Evolutionary conservation across 2,113 vertebrate genomes (phyloP).

Genomic region (Cebidichthys violaceus): DNA sequence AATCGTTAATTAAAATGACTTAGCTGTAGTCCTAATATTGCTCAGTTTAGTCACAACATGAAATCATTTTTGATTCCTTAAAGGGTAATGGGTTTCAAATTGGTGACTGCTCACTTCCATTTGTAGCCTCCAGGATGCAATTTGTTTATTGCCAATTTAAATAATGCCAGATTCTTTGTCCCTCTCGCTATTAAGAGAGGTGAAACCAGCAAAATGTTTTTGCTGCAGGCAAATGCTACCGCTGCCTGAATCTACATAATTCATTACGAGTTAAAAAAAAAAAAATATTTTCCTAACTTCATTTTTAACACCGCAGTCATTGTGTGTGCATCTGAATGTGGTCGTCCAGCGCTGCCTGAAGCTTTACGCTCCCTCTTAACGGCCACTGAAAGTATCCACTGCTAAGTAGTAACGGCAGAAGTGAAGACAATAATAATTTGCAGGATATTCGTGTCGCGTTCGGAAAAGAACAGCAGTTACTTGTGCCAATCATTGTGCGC

Average conservation of each 20-base stretch:
- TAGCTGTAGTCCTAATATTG: not conserved
- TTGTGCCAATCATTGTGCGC: not conserved
- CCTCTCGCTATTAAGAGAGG: not conserved
- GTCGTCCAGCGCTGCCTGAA: not conserved
- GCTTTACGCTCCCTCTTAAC: not conserved
- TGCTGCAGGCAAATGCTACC: not conserved
- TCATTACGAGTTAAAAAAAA: too few species aligned
- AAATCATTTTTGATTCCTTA: not conserved
- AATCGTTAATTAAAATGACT: not conserved
- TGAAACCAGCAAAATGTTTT: not conserved
- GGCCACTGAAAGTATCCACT: not conserved
- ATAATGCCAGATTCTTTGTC: not conserved
- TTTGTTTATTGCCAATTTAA: constrained; percentile 10
- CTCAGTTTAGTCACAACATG: not conserved
- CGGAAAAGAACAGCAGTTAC: not conserved
- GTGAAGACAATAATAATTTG: not conserved
- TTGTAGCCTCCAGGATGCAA: not conserved
- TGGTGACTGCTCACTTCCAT: not conserved
- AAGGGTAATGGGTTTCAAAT: constrained; percentile 6
- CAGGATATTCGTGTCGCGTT: constrained; percentile 1
- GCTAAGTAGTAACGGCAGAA: not conserved
- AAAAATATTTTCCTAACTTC: not conserved
- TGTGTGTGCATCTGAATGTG: not conserved
- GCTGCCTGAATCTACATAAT: not conserved
- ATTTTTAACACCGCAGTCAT: not conserved